A percentile compares a stretch with the other conserved stretches of the same genome.
Conservation (phyloP, 2,888 invertebrate genomes). For the Synergus japonicus region DNA sequence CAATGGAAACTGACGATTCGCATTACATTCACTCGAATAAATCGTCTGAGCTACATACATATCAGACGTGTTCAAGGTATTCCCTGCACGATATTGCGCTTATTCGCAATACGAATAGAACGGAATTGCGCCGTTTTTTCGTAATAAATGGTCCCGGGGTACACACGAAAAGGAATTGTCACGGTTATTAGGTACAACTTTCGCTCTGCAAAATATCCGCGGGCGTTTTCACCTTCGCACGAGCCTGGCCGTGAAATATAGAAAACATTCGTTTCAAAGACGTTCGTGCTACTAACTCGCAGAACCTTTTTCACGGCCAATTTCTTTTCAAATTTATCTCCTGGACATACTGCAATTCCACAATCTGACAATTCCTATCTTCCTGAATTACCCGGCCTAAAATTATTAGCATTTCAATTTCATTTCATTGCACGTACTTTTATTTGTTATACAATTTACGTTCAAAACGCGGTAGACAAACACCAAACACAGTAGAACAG, state of each 20-base stretch:
- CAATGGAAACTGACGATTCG: constrained; percentile 37
- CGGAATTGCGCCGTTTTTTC: constrained; percentile 66
- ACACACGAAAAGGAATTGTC: constrained; percentile 65
- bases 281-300: background rate
- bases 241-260: constrained; percentile 39
- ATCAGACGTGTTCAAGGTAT: constrained; percentile 24
- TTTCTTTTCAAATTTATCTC: constrained; percentile 24
- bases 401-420: background rate
- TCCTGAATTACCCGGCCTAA: background rate
- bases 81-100: constrained; percentile 27
- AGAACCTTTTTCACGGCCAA: constrained; percentile 11
- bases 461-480: background rate
- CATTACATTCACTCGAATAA: constrained; percentile 16
- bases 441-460: background rate
- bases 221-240: constrained; percentile 30
- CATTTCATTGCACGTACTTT: background rate
- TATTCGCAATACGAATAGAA: constrained; percentile 51
- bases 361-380: constrained; percentile 2
- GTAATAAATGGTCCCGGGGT: constrained; percentile 62
- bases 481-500: background rate
- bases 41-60: constrained; percentile 28
- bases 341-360: background rate
- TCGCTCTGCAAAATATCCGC: constrained; percentile 48
- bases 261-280: constrained; percentile 38
- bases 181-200: constrained; percentile 64